Conservation (phyloP, 2,113 vertebrate genomes). For the Mustela nigripes region DNA sequence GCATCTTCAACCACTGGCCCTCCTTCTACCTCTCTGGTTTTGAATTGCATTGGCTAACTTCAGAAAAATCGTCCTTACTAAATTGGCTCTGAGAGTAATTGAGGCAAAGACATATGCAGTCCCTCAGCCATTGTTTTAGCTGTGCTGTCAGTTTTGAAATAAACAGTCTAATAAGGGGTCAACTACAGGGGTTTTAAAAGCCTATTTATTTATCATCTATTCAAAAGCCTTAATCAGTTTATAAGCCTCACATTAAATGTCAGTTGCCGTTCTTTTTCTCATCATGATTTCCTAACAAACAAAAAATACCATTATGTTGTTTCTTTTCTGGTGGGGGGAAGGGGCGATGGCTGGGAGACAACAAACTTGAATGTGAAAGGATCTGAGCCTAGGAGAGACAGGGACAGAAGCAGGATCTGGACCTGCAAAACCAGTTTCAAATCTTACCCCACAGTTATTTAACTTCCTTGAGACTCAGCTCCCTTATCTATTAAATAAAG, state of each 20-base stretch:
- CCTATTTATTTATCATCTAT: slow-evolving; percentile 67
- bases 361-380: not conserved
- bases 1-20: not conserved
- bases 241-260: slow-evolving; percentile 61
- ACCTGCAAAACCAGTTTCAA: not conserved
- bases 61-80: slow-evolving; percentile 61
- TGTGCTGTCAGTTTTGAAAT: slow-evolving; percentile 61
- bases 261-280: slow-evolving; percentile 64
- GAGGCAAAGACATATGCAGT: slow-evolving; percentile 45
- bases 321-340: not conserved
- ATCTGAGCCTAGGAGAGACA: not conserved
- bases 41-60: slow-evolving; percentile 42
- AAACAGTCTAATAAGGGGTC: slow-evolving; percentile 67
- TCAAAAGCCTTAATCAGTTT: slow-evolving; percentile 67
- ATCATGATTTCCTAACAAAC: slow-evolving; percentile 48
- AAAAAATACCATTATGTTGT: slow-evolving; percentile 42
- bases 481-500: not conserved
- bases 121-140: slow-evolving; percentile 20
- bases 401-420: too few relatives aligned
- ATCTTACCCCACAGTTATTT: not conserved
- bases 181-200: slow-evolving; percentile 58
- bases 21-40: slow-evolving; percentile 35
- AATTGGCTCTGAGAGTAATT: slow-evolving; percentile 67
- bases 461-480: not conserved
- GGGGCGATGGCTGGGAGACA: too few relatives aligned